Base-by-base conservation (phyloP, 2,888 invertebrate genomes). In the Strigamia transsilvanica region DNA sequence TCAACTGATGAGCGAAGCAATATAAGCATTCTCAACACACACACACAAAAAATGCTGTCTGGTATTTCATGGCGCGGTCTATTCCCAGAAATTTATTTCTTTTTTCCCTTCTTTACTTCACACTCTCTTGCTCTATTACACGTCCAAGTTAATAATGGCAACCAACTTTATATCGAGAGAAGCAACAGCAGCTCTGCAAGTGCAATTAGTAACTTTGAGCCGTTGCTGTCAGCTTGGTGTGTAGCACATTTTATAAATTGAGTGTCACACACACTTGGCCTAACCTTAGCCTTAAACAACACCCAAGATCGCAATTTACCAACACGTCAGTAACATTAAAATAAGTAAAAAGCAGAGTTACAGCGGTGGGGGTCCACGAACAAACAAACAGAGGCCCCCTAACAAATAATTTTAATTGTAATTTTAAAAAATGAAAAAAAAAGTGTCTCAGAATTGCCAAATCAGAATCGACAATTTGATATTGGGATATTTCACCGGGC, bases 131-230 rank as follows among this genome's bases (percentile, higher is more conserved):
- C 56, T 56, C 56, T 56, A 56, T 56, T 56, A 56, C 56, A 56
- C 56, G 56, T 56, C 56, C 56, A 56, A 56, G 56, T 56, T 56
- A 56, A 56, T 56, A 56, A 56, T 56, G 56, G 56, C 56, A 56
- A 56, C 56, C 56, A 56, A 56, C 56, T 56, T 56, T 56, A 56
- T 56, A 56, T 56, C 56, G 56, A 56, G 56, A 56, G 56, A 56
- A 56, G 56, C 56, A 56, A 56, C 56, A 56, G 56, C 56, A 56
- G 56, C 56, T 56, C 56, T 56, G 56, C 56, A 56, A 56, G 56
- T 56, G 56, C 56, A 56, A 56, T 56, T 56, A 56, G 56, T 56
- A 56, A 56, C 56, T 56, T 56, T 56, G 56, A 56, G 56, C 56
- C 56, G 56, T 56, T 56, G 56, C 56, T 56, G 56, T 56, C 56